Evolutionary conservation across 2,113 vertebrate species (phyloP), one percentile per base, ranked within the genome.

Genomic region (Ardeotis arabs): DNA sequence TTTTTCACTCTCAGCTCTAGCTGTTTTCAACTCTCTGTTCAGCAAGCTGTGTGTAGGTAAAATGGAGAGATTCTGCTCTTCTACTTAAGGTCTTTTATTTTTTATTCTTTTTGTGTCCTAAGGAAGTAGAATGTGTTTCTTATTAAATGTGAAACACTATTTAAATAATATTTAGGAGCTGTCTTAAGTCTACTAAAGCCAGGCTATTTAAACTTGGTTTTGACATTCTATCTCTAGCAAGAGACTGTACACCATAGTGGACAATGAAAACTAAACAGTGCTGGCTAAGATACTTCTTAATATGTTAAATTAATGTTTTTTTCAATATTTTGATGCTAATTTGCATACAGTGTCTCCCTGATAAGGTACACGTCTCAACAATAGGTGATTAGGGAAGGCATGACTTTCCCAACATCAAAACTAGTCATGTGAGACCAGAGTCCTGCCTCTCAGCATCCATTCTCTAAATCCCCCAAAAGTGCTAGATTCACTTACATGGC

Each of bases 1-100:
- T 89, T 87, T 76, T 93, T 89, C 84, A 92, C 90, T 95, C 87
- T 96, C 84, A 95, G 93, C 73, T 96, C 85, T 97, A 95, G 91
- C 84, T 97, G 92, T 97, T 97, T 97, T 98, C 97, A 96, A 90
- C 53, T 92, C 87, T 91, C 68, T 97, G 87, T 96, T 97, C 97
- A 98, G 92, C 79, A 98, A 97, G 91, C 55, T 96, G 58, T 92
- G 6, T 39, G 20, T 96, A 94, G 85, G 85, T 95, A 96, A 87
- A 96, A 81, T 66, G 14, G 81, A 95, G 83, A 88, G 60, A 97
- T 97, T 97, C 97, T 97, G 94, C 91, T 96, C 74, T 96, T 96
- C 86, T 94, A 90, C 95, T 98, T 97, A 96, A 96, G 73, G 91
- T 29, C 33, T 67, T 90, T 68, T 90, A 5, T 70, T 84, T 96